Base-by-base conservation (phyloP, 2,797 vertebrate genomes). In the Danio albolineatus region DNA sequence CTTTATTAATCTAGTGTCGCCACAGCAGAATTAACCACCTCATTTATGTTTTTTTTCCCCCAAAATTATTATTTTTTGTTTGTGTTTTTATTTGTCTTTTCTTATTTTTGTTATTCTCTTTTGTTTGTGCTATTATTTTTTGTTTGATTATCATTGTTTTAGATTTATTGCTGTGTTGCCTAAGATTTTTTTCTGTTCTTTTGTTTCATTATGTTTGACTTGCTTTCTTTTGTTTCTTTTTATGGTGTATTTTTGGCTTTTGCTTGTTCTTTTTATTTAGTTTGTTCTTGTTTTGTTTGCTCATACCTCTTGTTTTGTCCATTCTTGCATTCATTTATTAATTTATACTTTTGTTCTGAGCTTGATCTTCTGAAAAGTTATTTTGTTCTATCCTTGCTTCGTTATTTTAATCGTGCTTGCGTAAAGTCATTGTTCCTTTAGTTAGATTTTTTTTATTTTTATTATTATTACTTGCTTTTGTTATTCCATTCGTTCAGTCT, bases 251-350 rank as follows among this genome's bases (percentile, higher is more conserved):
- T 28, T 28, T 28, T 28, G 1, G 28, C 3, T 28, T 28, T 28
- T 28, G 1, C 3, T 28, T 28, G 28, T 28, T 28, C 3, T 3
- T 28, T 28, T 28, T 28, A n/a, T 28, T 28, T 28, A 28, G 28
- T 28, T 28, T 28, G 28, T 14, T 3, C 51, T 72, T 57, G 7
- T 49, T 72, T 57, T n/a, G 6, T 72, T 72, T 72, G n/a, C 13
- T 14, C 2, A 41, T 17, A 28, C 28, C 28, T 28, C 28, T 28
- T 28, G 28, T 28, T 28, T 28, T 28, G 1, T 28, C 28, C 28
- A 28, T 28, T 28, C 28, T 28, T 28, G 28, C 28, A 28, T 28
- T 28, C 28, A 28, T 28, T 28, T 1, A 28, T 28, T 3, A 1
- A 28, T 28, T 28, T 28, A 28, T 28, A 28, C 1, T 1, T 28